Evolutionary conservation across 37 sponge, comb jelly and placozoan genomes (phyloP), one percentile per base, ranked within the genome.

Genomic region (Beroe forskalii): DNA sequence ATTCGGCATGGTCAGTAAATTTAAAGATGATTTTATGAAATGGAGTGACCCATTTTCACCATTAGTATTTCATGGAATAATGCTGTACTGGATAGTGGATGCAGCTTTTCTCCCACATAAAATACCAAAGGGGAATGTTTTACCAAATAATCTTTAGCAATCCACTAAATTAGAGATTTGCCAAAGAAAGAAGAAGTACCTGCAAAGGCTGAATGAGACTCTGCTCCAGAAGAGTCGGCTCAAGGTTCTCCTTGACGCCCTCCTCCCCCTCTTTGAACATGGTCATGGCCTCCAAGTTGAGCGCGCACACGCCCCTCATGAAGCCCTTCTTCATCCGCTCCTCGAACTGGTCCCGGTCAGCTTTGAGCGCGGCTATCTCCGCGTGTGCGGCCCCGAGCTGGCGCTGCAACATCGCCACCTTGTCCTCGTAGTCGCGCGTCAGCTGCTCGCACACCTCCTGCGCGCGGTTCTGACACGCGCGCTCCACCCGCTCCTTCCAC

Each of bases 231-330:
- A 48, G 55, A 32, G 72, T 19, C 33, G 86, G 86, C 72, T 41
- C 90, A 17, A 28, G n/a, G 48, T 44, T 67, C 40, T 66, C 63
- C 33, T 89, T 41, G 42, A 43, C 39, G 67, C 76, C 41, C 19
- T 40, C 91, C 43, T 41, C 90, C 12, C 69, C 92, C 19, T 62
- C 43, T 33, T 91, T 76, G 76, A 98, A 98, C 96, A 98, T 96
- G 23, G 95, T 92, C 99, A 98, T 96, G 31, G 99, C 96, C 91
- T 98, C 99, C 92, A 96, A 89, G 62, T 96, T 98, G 60, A 98
- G 94, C 19, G 99, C 99, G 93, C 99, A 98, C 33, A 98, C 96
- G 12, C 99, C 99, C 44, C 99, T 91, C 99, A 98, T 98, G 92
- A 98, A 98, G 41, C 96, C 96, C 44, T 94, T 95, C 91, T 98